phyloP scores from a whole-genome alignment of 2,797 vertebrate genomes.

The Tenualosa thibaudeaui region DNA sequence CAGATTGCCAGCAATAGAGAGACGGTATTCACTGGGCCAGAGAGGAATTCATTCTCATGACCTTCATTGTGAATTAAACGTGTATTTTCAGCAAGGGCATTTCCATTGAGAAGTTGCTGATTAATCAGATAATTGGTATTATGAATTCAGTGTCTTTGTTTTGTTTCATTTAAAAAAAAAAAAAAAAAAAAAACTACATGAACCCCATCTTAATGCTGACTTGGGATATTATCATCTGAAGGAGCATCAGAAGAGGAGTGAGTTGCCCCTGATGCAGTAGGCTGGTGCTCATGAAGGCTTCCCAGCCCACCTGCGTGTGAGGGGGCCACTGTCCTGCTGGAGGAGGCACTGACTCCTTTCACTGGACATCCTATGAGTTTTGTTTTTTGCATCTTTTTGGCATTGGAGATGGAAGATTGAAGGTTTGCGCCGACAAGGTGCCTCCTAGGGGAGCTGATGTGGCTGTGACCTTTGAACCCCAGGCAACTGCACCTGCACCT shows the following conservation, averaged over 20 bases:
- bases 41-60: conserved; percentile 38
- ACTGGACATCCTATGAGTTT: background rate
- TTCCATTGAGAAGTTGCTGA: conserved; percentile 47
- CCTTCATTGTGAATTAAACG: background rate
- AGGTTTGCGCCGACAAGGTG: background rate
- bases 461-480: conserved; percentile 55
- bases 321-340: conserved; percentile 14
- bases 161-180: conserved; percentile 11
- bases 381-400: background rate
- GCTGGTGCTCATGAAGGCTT: background rate
- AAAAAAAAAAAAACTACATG: background rate
- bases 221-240: background rate
- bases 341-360: conserved; percentile 50
- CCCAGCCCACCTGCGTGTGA: background rate
- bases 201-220: background rate
- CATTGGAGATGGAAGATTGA: background rate
- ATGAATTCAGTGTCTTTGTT: conserved; percentile 53
- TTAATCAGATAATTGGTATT: conserved; percentile 29
- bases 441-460: conserved; percentile 38
- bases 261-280: background rate
- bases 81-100: background rate
- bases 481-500: conserved; percentile 65
- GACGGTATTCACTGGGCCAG: conserved; percentile 39
- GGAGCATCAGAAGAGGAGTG: conserved; percentile 50
- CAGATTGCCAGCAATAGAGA: conserved; percentile 48